A percentile compares a stretch with the other conserved stretches of the same genome.
phyloP scores from a whole-genome alignment of 1,140 invertebrate genomes.

The Dryas iulia region DNA sequence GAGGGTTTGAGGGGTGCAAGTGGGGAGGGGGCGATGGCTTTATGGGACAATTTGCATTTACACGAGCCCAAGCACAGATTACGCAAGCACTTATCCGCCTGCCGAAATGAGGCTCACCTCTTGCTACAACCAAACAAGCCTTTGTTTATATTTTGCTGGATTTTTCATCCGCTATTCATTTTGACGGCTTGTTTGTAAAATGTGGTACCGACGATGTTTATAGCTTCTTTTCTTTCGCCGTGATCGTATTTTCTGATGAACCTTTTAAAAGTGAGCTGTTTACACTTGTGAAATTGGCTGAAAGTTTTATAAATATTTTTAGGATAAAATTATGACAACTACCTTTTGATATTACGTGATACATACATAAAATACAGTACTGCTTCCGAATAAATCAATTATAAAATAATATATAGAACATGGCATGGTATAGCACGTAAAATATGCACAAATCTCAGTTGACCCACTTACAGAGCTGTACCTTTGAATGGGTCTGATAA shows the following conservation, averaged over 20 bases:
- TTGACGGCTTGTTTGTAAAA: slow-evolving; percentile 55
- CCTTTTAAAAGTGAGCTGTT: background rate
- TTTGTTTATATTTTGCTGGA: slow-evolving; percentile 71
- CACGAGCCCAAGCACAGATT: slow-evolving; percentile 77
- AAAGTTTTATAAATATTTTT: background rate
- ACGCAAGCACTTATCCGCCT: slow-evolving; percentile 73
- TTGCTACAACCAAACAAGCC: slow-evolving; percentile 64
- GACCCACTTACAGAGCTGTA: slow-evolving; percentile 65
- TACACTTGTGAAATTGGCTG: no score
- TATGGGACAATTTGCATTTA: slow-evolving; percentile 80
- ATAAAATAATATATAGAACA: background rate
- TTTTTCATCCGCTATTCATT: slow-evolving; percentile 73
- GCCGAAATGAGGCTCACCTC: slow-evolving; percentile 66
- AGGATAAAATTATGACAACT: background rate
- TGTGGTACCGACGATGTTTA: slow-evolving; percentile 13
- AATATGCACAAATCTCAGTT: slow-evolving; percentile 49
- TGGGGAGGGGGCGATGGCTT: slow-evolving; percentile 56
- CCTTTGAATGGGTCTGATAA: slow-evolving; percentile 68
- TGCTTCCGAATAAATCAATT: no score
- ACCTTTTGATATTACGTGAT: background rate
- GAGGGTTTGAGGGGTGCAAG: slow-evolving; percentile 33
- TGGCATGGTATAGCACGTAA: background rate
- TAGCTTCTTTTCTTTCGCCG: background rate
- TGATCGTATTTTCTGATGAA: background rate
- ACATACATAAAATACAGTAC: no score